Evolutionary conservation across 53 echinoderm and acorn worm species (phyloP).

Genomic region (Holothuria scabra): DNA sequence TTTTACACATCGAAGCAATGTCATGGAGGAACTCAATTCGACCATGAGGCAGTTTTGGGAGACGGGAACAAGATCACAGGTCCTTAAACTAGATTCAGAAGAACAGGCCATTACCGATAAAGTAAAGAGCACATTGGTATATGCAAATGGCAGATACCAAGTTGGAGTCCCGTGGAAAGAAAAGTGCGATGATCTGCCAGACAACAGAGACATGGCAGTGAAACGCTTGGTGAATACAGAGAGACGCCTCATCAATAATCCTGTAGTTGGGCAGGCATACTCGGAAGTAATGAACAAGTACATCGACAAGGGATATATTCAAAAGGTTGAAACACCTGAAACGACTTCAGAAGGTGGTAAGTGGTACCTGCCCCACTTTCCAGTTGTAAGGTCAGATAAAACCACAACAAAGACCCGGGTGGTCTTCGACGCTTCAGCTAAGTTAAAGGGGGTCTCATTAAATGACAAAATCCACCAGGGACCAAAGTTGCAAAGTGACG

Average conservation of each 20-base stretch:
- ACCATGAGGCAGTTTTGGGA: slow-evolving; percentile 26
- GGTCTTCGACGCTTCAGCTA: slow-evolving; percentile 32
- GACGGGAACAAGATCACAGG: neutral
- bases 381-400: slow-evolving; percentile 26
- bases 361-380: slow-evolving; percentile 1
- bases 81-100: too few relatives aligned
- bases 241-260: neutral
- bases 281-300: slow-evolving; percentile 1
- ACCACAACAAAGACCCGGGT: neutral
- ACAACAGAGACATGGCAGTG: slow-evolving; percentile 9
- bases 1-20: neutral
- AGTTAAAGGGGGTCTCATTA: neutral
- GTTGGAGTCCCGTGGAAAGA: slow-evolving; percentile 36
- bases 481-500: slow-evolving; percentile 23
- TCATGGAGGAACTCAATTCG: slow-evolving; percentile 15
- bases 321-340: neutral
- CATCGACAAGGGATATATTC: slow-evolving; percentile 17
- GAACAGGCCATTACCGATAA: neutral
- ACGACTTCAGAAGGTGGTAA: neutral
- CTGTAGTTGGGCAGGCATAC: slow-evolving; percentile 6
- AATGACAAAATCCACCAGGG: slow-evolving; percentile 38
- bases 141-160: slow-evolving; percentile 11
- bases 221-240: neutral
- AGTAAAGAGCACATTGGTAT: neutral
- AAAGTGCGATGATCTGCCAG: neutral